phyloP scores from a whole-genome alignment of 2,113 vertebrate species.

The Melanerpes aurifrons region DNA sequence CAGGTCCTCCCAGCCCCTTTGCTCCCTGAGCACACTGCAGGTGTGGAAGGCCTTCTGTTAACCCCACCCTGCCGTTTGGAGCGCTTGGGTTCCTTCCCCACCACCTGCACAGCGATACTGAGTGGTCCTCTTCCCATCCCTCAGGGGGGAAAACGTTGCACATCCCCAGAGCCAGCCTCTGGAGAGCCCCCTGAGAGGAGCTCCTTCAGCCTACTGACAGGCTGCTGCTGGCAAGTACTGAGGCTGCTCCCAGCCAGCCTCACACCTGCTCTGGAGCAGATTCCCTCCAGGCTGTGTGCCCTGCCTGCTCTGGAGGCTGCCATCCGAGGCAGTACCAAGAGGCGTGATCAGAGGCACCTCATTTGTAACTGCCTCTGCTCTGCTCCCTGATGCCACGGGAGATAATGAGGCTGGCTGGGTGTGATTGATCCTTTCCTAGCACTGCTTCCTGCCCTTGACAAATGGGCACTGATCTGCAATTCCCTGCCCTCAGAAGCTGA shows the following conservation, averaged over 20 bases:
- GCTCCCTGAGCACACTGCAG: not conserved
- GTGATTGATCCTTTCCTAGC: not conserved
- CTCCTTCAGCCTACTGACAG: not conserved
- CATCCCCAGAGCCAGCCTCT: no score
- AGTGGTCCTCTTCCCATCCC: not conserved
- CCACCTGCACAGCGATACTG: not conserved
- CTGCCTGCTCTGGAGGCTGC: not conserved
- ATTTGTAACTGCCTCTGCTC: not conserved
- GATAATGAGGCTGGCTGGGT: not conserved
- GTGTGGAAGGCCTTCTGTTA: not conserved
- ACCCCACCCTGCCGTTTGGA: not conserved
- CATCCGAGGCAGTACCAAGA: not conserved
- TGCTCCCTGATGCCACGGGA: not conserved
- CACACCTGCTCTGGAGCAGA: not conserved
- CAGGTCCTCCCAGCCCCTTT: not conserved
- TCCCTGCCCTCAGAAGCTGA: not conserved
- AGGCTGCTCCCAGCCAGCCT: not conserved
- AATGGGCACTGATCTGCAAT: not conserved
- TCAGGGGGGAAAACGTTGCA: not conserved
- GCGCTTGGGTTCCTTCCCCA: not conserved
- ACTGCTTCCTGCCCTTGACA: not conserved
- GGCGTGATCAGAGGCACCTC: not conserved
- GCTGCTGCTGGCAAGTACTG: not conserved
- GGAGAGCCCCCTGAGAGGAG: not conserved
- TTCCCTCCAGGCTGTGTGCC: not conserved